These are phyloP conservation scores for Proctacanthus coquilletti DNA, from an alignment of 1,140 invertebrate genomes.

Conservation along the genomic window DNA sequence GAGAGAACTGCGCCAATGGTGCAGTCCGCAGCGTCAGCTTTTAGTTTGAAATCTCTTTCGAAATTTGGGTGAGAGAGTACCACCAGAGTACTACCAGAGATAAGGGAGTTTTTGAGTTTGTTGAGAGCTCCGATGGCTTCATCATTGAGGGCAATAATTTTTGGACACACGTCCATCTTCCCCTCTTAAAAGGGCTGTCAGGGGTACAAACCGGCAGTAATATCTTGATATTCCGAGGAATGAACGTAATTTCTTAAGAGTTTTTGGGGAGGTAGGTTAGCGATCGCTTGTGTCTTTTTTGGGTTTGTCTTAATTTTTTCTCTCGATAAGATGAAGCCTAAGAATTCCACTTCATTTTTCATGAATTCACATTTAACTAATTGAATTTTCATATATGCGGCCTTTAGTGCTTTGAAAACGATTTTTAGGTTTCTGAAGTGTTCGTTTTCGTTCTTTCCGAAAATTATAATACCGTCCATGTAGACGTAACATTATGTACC, in stretches of 20 bases:
- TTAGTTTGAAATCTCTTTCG: neutral
- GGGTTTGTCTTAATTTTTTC: conserved; percentile 6
- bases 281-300: conserved; percentile 9
- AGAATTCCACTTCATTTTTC: conserved; percentile 7
- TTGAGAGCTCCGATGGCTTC: neutral
- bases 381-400: conserved; percentile 29
- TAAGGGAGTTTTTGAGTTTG: neutral
- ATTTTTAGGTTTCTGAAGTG: conserved; percentile 23
- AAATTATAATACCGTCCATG: too few relatives aligned
- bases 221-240: conserved; percentile 1
- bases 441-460: conserved; percentile 12
- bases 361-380: conserved; percentile 29
- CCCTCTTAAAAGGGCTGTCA: neutral
- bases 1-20: too few relatives aligned
- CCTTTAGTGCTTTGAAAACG: conserved; percentile 21
- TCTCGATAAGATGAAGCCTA: conserved; percentile 1
- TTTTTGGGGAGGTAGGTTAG: conserved; percentile 3
- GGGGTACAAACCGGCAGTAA: neutral
- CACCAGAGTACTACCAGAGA: neutral
- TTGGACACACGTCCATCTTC: conserved; percentile 1
- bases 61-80: neutral
- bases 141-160: neutral
- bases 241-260: neutral
- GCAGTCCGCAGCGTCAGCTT: neutral
- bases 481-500: too few relatives aligned